Percentiles rank a stretch among this genome's conserved stretches.
Conservation (phyloP, 64 coral and sea anemone genomes). For the Stichodactyla mertensii region DNA sequence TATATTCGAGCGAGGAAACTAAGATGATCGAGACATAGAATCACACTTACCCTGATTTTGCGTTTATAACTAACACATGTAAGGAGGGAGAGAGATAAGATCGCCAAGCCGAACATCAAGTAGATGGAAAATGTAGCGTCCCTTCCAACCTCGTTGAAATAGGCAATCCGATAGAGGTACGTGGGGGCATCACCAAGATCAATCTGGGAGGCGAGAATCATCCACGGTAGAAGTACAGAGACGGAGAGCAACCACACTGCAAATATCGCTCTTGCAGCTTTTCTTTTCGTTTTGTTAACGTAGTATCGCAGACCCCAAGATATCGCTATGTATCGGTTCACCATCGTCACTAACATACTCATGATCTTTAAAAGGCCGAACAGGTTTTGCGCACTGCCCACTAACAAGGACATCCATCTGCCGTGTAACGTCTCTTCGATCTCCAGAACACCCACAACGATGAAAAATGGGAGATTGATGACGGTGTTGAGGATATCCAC, state of each 20-base stretch:
- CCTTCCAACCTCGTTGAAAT: not conserved
- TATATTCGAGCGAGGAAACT: too few relatives aligned
- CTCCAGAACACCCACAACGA: constrained; percentile 1
- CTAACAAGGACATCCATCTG: not conserved
- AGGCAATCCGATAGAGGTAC: not conserved
- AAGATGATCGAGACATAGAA: too few relatives aligned
- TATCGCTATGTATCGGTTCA: constrained; percentile 1
- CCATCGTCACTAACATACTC: constrained; percentile 1
- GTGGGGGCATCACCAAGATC: constrained; percentile 5
- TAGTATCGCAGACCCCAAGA: constrained; percentile 6
- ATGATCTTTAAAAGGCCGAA: not conserved
- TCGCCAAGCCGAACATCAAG: not conserved
- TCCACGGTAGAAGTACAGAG: not conserved
- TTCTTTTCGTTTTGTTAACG: constrained; percentile 7
- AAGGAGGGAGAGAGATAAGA: not conserved
- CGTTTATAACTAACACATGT: not conserved
- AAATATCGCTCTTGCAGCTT: not conserved
- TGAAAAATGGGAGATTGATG: not conserved
- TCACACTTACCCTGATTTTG: not conserved
- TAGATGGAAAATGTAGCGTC: not conserved
- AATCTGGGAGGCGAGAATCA: not conserved
- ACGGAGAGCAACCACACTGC: not conserved
- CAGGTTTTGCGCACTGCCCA: not conserved
- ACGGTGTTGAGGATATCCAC: constrained; percentile 6
- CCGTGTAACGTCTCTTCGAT: not conserved